Percentiles rank a stretch among this genome's conserved stretches.
Evolutionary conservation across 2,797 vertebrate species (phyloP).

Genomic region (Cynopterus sphinx): DNA sequence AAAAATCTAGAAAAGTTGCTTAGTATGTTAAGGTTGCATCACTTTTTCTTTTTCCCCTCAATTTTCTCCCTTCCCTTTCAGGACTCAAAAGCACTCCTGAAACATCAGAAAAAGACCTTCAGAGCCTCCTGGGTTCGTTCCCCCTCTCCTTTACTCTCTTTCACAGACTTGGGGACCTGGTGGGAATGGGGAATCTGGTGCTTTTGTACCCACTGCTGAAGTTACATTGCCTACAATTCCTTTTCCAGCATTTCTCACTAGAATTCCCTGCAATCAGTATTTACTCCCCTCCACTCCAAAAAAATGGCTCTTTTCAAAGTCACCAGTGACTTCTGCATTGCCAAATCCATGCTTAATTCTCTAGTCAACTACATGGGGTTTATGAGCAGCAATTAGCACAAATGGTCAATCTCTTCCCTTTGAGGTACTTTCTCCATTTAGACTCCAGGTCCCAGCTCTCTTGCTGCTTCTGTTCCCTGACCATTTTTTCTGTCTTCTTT

Average conservation of each 20-base stretch:
- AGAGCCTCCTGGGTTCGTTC: background rate
- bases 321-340: background rate
- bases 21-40: background rate
- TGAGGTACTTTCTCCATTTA: background rate
- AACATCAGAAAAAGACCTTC: background rate
- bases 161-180: background rate
- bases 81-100: background rate
- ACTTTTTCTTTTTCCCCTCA: background rate
- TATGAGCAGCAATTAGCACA: background rate
- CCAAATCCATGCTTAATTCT: background rate
- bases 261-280: background rate
- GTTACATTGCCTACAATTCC: background rate
- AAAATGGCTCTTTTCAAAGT: background rate
- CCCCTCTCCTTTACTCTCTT: background rate
- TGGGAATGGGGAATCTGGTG: no score
- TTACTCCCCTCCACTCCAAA: background rate
- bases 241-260: background rate
- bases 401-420: background rate
- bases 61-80: background rate
- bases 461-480: background rate
- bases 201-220: background rate
- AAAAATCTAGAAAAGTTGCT: background rate
- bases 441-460: background rate
- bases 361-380: background rate
- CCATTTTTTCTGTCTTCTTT: background rate